A percentile compares a stretch with the other conserved stretches of the same genome.
These are phyloP conservation scores for Enteromius thamalakanensis DNA, from an alignment of 2,797 vertebrate species.

Conservation along the genomic window DNA sequence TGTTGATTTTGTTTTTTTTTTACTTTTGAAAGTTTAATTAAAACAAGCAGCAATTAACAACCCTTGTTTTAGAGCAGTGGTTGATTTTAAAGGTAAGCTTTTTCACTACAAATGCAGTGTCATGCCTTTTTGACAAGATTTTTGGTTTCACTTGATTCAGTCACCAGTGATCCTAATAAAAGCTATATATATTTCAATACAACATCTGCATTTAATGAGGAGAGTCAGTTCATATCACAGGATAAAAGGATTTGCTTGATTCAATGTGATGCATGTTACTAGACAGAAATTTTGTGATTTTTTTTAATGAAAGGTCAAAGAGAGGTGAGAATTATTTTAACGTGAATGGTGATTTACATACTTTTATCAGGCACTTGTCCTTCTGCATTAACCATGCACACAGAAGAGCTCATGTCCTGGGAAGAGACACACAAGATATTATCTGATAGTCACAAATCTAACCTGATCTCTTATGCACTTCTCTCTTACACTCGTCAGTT, in stretches of 20 bases:
- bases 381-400: constrained; percentile 73
- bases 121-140: no score
- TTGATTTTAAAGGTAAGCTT: background rate
- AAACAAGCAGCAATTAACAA: background rate
- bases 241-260: background rate
- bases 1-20: background rate
- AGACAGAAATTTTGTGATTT: background rate
- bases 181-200: background rate
- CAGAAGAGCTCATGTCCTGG: constrained; percentile 80
- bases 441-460: background rate
- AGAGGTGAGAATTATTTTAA: background rate
- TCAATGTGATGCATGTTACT: background rate
- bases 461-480: background rate
- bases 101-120: background rate
- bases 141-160: background rate
- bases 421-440: constrained; percentile 49
- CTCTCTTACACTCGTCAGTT: background rate
- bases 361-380: constrained; percentile 76
- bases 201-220: background rate
- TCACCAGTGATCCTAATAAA: background rate
- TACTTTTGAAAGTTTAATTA: background rate
- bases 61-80: background rate
- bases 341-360: constrained; percentile 55
- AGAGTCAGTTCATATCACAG: background rate
- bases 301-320: background rate